These are phyloP conservation scores for Lepilemur septentrionalis DNA, from an alignment of 2,797 vertebrate genomes.

Conservation along the genomic window DNA sequence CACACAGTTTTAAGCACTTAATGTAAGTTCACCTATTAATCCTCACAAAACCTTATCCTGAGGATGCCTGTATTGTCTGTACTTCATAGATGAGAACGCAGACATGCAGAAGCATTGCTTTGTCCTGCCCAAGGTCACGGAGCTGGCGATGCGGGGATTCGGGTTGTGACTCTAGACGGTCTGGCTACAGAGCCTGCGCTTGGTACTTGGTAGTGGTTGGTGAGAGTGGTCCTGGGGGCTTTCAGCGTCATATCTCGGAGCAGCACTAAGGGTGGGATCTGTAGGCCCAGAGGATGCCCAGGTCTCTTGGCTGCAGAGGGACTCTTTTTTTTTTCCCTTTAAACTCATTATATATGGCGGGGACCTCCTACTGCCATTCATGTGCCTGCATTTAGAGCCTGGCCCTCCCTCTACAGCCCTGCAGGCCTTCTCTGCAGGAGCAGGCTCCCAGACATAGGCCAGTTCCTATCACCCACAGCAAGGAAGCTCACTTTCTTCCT, in stretches of 20 bases:
- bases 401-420: neutral
- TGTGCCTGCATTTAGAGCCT: neutral
- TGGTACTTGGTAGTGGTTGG: neutral
- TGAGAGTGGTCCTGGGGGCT: neutral
- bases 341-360: rapidly evolving
- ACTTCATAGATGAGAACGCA: neutral
- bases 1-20: neutral
- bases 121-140: neutral
- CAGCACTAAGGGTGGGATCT: neutral
- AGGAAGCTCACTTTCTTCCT: too few relatives aligned
- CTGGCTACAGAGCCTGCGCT: neutral
- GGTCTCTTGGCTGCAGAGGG: neutral
- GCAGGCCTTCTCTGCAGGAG: neutral
- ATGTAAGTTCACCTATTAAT: neutral
- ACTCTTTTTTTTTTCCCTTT: neutral
- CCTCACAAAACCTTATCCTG: neutral
- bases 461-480: neutral
- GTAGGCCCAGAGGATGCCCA: neutral
- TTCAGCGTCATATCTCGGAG: neutral
- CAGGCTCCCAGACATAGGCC: neutral
- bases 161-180: neutral
- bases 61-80: rapidly evolving
- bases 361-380: neutral
- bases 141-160: neutral
- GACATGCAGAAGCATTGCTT: neutral